Base-by-base conservation (phyloP, 2,888 invertebrate species). In the Parnassius orleans region DNA sequence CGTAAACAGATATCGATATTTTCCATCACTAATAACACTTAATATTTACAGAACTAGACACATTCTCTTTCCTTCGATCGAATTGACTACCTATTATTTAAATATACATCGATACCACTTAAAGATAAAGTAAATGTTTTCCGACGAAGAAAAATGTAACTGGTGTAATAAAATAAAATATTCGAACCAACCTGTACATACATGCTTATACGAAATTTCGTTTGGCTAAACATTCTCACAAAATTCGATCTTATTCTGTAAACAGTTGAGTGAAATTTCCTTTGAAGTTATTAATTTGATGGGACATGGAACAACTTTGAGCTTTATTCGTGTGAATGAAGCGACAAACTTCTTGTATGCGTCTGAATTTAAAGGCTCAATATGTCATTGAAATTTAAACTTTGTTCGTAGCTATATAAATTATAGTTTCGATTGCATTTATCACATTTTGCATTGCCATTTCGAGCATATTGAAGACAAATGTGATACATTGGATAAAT, bases 151-250 rank as follows among this genome's bases (percentile, higher is more conserved):
- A 53, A 61, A 63, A 63, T 64, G 66, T 65, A 58, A 48, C 56
- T 57, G 66, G 42, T 15, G 47, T 47, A 64, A 66, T 70, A 63
- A 71, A 71, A 71, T 70, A 66, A 70, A 71, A 71, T 68, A 70
- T 67, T 69, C 66, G 70, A 58, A 68, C 47, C 69, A 63, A 5
- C 68, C 72, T 62, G 68, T 71, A 69, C 64, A 62, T 56, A 48
- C 11, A n/a, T 57, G 66, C 63, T 68, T 66, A 65, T 61, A 57
- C 65, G 51, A 62, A 65, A 69, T 68, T 64, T 61, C 60, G 47
- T 60, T 60, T 60, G 52, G 47, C 10, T 43, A 47, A 47, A 19
- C 42, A 57, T 19, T 41, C 61, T 62, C 51, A 51, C 63, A 46
- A 67, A 62, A 64, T 56, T 52, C 57, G 42, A 68, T 70, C 56